Percentiles rank a stretch among this genome's conserved stretches.
Evolutionary conservation across 2,797 vertebrate genomes (phyloP).

Genomic region (Graptemys geographica): DNA sequence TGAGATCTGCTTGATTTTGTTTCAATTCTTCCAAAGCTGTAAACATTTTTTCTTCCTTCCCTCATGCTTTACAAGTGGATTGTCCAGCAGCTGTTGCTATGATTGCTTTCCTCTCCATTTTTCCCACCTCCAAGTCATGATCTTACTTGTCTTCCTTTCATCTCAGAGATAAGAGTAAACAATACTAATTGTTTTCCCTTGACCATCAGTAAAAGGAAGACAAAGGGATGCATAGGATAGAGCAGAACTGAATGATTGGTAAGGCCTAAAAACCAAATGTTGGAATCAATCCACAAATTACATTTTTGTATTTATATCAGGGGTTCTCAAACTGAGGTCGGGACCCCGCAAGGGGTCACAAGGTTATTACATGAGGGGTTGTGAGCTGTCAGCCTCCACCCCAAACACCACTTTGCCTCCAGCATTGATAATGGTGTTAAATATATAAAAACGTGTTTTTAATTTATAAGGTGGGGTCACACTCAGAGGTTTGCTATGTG

Average conservation of each 20-base stretch:
- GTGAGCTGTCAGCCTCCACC: too few relatives aligned
- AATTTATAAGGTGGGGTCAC: too few relatives aligned
- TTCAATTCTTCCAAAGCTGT: background rate
- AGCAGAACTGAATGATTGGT: background rate
- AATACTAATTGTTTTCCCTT: background rate
- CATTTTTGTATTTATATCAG: background rate
- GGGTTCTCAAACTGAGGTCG: too few relatives aligned
- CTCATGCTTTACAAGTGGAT: background rate
- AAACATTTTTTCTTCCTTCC: background rate
- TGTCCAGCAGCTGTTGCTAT: background rate
- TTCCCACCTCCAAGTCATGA: fast-evolving
- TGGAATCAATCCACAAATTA: background rate
- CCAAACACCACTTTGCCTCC: too few relatives aligned
- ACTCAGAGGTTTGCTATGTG: too few relatives aligned
- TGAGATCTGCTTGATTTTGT: background rate
- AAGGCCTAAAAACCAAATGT: background rate
- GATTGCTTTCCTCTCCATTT: background rate
- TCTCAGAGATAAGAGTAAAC: background rate
- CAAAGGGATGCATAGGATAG: background rate
- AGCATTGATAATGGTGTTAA: too few relatives aligned
- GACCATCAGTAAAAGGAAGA: background rate
- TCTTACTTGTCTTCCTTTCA: background rate
- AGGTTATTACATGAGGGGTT: too few relatives aligned
- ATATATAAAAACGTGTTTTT: too few relatives aligned
- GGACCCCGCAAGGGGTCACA: too few relatives aligned